Evolutionary conservation across 1,140 invertebrate genomes (phyloP), one percentile per base, ranked within the genome.

Genomic region (Asbolus verrucosus): DNA sequence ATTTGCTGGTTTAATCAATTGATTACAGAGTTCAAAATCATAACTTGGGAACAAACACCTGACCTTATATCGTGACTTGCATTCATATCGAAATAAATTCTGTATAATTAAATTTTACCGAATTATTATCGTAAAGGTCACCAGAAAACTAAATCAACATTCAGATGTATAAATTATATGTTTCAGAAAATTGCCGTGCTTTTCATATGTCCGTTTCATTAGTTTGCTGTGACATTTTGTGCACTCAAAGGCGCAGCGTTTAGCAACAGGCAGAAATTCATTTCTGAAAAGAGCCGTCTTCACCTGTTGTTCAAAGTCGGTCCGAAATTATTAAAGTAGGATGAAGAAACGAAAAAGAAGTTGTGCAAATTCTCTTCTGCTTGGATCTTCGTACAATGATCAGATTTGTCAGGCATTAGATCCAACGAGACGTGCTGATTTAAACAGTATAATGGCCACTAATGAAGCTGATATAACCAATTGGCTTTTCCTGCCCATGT

Each of bases 391-490:
- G 3, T 3, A 36, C 33, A 21, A 27, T 54, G 19, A 54, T 54
- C 46, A 54, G 46, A 54, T 54, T 54, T 54, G 46, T 54, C 46
- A 54, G 27, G 46, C 46, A 54, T 24, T 31, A 21, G 19, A 54
- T 54, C 46, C 8, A 54, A 21, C 13, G 62, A 41, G 41, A 39
- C 62, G 21, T 65, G 62, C 24, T 65, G 61, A 73, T 73, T 70
- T 73, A 71, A 73, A 70, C 72, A 27, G 54, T 43, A 65, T 73
- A 71, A 73, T 73, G 41, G 65, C 60, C 33, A 67, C 69, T 73
- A 73, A 73, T 73, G 69, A 62, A 59, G 65, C 65, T 73, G 67
- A 71, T 73, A 70, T 71, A 68, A 68, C 27, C 72, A 73, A 73
- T 73, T 73, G 72, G 72, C 72, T 73, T 71, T 73, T 73, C 72